Conservation (phyloP, 1,140 invertebrate species). For the Lasaia peninsularis region DNA sequence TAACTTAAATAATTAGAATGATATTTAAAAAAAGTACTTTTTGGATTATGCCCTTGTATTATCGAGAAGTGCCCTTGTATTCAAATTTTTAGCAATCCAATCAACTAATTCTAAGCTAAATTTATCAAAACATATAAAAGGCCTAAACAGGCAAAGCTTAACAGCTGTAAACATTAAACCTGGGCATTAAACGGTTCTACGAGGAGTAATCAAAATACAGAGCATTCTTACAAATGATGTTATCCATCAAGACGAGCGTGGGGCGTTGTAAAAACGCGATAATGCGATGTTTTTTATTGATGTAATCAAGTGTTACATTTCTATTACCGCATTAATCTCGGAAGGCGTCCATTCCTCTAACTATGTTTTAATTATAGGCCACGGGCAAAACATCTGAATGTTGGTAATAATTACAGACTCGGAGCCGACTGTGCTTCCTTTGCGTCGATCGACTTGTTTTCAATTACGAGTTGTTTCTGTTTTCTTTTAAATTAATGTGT, state of each 20-base stretch:
- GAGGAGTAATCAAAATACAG: constrained; percentile 1
- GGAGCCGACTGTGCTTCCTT: constrained; percentile 39
- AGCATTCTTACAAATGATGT: constrained; percentile 29
- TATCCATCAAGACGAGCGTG: constrained; percentile 44
- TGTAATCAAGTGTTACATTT: constrained; percentile 67
- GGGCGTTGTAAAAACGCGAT: constrained; percentile 45
- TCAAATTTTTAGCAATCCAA: no score
- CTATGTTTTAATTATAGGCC: constrained; percentile 69
- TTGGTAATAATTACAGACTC: constrained; percentile 61
- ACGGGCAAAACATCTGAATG: constrained; percentile 53
- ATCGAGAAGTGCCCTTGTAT: no score
- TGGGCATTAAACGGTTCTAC: neutral
- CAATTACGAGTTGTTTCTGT: neutral
- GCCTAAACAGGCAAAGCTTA: no score
- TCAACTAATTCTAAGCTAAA: no score
- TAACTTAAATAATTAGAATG: no score
- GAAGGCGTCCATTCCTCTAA: constrained; percentile 53
- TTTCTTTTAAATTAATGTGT: neutral
- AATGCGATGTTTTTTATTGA: constrained; percentile 47
- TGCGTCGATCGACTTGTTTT: constrained; percentile 14
- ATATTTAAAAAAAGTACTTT: no score
- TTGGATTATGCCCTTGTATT: no score
- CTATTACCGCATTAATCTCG: constrained; percentile 68
- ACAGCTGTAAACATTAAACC: no score
- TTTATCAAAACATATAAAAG: no score